Base-by-base conservation (phyloP, 2,888 invertebrate species). In the Branchinecta sandiegonensis region DNA sequence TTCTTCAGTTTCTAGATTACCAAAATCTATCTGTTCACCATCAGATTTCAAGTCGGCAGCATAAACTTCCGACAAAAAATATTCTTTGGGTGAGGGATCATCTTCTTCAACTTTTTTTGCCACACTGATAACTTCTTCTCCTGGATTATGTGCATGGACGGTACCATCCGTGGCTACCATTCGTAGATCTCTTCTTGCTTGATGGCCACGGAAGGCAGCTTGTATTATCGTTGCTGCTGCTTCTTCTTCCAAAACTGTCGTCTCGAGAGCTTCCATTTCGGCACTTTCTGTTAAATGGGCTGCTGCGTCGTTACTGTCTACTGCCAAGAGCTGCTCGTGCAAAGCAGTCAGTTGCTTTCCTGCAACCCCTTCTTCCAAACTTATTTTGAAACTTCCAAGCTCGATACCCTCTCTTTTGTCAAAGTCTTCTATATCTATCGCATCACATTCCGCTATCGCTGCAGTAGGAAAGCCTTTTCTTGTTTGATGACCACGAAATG, bases 171-270 rank as follows among this genome's bases (percentile, higher is more conserved):
- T 56, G 14, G 14, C 63, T 56, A 56, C 11, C 63, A 9, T 9
- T 11, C 10, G 12, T 56, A 17, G 8, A 10, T 67, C 47, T 37
- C 6, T 37, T 37, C 37, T 37, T 37, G 37, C 37, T 37, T 37
- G 37, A 37, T 68, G 63, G 46, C 69, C 71, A 48, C 71, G 65
- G 56, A 46, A 71, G 10, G 65, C 70, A 17, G 71, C 70, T 46
- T 71, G 71, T 48, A 71, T 71, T 8, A 64, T 69, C 8, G 66
- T 64, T 3, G 70, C 70, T 0, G 71, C 71, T 9, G 47, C 66
- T 4, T 46, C 63, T 56, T 71, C 66, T 10, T 17, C 23, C 7
- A 37, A 37, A 37, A 6, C 5, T 37, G 37, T 37, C 37, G 37
- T 5, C 37, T 37, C 37, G 23, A 56, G 10, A 56, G 8, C 63